phyloP scores from a whole-genome alignment of 2,113 vertebrate species.

The human region DNA sequence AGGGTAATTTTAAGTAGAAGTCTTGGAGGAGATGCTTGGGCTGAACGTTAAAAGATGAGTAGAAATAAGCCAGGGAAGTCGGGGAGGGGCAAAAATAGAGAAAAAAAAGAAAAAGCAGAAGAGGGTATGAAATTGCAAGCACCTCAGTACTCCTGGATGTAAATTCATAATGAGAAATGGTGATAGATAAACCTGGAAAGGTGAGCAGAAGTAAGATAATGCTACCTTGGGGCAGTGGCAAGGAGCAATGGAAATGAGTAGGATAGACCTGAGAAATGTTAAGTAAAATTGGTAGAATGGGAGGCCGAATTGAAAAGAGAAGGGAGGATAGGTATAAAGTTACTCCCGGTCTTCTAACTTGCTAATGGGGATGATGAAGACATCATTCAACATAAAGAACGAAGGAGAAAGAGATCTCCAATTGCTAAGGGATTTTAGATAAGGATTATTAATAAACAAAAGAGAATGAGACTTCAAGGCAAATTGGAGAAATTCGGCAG shows the following conservation, averaged over 20 bases:
- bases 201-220: neutral
- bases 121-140: neutral
- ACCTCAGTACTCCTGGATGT: neutral
- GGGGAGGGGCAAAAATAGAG: neutral
- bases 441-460: neutral
- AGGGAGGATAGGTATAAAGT: neutral
- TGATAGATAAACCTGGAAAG: neutral
- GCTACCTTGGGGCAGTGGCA: no score
- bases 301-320: neutral
- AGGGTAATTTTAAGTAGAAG: neutral
- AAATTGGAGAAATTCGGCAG: neutral
- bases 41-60: neutral
- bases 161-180: neutral
- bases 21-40: neutral
- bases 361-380: neutral
- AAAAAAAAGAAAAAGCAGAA: neutral
- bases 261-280: neutral
- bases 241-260: neutral
- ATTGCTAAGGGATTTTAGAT: neutral
- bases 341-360: neutral
- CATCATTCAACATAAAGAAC: neutral
- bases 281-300: neutral
- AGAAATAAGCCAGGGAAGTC: neutral
- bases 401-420: neutral
- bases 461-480: neutral